phyloP scores from a whole-genome alignment of 2,797 vertebrate species.

The Bucorvus abyssinicus region DNA sequence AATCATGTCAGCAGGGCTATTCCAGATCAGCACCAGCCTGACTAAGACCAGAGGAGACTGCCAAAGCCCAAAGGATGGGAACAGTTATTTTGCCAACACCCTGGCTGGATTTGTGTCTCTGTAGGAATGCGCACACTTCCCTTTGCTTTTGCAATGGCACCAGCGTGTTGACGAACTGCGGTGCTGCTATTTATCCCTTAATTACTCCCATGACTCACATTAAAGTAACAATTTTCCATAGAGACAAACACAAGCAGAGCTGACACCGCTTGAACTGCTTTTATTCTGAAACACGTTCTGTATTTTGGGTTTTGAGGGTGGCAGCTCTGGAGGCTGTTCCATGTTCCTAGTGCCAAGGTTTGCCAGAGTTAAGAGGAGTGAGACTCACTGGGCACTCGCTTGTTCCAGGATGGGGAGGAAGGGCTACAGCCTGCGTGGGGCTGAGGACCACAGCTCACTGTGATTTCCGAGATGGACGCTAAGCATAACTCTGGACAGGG shows the following conservation, averaged over 20 bases:
- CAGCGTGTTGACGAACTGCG: constrained; percentile 50
- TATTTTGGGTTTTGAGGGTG: not conserved
- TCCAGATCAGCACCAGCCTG: not conserved
- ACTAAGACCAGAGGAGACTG: constrained; percentile 2
- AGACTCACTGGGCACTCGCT: not conserved
- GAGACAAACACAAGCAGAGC: constrained; percentile 58
- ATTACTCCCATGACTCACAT: constrained; percentile 64
- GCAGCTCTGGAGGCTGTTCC: not conserved
- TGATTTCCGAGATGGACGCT: not conserved
- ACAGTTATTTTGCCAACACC: constrained; percentile 25
- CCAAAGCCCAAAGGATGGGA: constrained; percentile 40
- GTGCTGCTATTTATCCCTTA: constrained; percentile 60
- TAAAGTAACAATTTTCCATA: constrained; percentile 61
- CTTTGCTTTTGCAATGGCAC: constrained; percentile 59
- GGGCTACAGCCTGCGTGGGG: fast-evolving
- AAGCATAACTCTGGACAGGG: not conserved
- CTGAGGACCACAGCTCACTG: not conserved
- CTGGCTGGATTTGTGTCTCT: constrained; percentile 45
- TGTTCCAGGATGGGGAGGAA: not conserved
- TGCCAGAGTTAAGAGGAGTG: not conserved
- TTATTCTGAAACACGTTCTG: constrained; percentile 18
- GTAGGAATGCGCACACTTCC: constrained; percentile 17
- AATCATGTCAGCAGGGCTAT: not conserved
- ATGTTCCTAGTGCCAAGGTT: not conserved
- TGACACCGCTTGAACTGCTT: constrained; percentile 5